Percentiles rank a stretch among this genome's conserved stretches.
These are phyloP conservation scores for Cygnus olor DNA, from an alignment of 2,797 vertebrate genomes.

Conservation along the genomic window DNA sequence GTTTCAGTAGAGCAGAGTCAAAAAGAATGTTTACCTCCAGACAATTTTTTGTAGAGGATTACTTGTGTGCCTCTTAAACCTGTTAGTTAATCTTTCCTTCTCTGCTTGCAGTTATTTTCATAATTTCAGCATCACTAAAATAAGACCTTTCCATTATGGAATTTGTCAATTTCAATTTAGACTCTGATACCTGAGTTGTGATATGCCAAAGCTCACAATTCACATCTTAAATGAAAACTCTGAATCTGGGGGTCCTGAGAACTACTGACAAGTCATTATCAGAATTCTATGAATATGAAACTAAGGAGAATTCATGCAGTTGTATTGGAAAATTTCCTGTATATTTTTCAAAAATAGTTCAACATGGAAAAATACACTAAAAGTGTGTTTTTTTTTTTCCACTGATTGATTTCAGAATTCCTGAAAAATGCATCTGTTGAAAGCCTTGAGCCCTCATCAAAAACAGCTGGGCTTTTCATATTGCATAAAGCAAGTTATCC, in stretches of 20 bases:
- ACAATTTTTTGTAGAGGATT: slow-evolving; percentile 16
- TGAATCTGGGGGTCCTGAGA: not conserved
- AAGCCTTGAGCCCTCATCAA: not conserved
- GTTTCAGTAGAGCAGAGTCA: not conserved
- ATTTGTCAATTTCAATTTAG: not conserved
- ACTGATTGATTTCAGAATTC: not conserved
- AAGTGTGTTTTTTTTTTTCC: not conserved
- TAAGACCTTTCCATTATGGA: not conserved
- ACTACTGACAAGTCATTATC: not conserved
- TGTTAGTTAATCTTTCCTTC: slow-evolving; percentile 58
- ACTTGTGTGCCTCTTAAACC: slow-evolving; percentile 25
- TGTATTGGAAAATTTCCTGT: not conserved
- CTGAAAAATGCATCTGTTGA: not conserved
- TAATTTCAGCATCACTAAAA: not conserved
- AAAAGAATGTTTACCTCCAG: slow-evolving; percentile 38
- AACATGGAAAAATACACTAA: not conserved
- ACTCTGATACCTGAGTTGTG: not conserved
- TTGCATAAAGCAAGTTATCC: not conserved
- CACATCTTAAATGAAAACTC: not conserved
- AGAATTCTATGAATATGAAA: not conserved
- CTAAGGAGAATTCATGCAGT: not conserved
- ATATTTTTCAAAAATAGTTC: not conserved
- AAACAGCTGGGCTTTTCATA: not conserved
- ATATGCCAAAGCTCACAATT: not conserved
- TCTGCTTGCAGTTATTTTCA: slow-evolving; percentile 27